phyloP scores from a whole-genome alignment of 2,113 vertebrate species.

The Apistogramma diplotaenia region DNA sequence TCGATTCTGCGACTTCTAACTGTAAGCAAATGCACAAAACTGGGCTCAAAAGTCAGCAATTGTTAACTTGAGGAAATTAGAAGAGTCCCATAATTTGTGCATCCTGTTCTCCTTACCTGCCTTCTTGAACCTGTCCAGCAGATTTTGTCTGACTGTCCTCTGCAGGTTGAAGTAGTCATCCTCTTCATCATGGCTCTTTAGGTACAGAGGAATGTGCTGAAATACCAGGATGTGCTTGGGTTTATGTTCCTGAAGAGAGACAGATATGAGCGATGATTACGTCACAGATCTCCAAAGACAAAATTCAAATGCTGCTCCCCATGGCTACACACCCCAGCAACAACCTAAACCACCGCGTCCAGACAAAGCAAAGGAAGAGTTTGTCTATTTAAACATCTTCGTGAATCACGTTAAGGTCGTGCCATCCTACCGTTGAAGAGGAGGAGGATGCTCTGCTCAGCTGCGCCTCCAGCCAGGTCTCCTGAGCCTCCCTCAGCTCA shows the following conservation, averaged over 20 bases:
- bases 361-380: background rate
- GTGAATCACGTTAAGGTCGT: background rate
- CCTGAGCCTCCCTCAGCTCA: slow-evolving; percentile 83
- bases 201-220: slow-evolving; percentile 94
- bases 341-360: background rate
- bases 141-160: slow-evolving; percentile 73
- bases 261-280: background rate
- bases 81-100: background rate
- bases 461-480: slow-evolving; percentile 86
- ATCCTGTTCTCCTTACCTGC: slow-evolving; percentile 80
- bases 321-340: background rate
- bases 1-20: background rate
- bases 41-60: background rate
- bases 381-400: background rate
- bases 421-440: slow-evolving; percentile 31
- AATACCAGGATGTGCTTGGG: slow-evolving; percentile 85
- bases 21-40: background rate
- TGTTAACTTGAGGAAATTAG: background rate
- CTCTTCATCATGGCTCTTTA: slow-evolving; percentile 82
- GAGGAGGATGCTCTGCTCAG: slow-evolving; percentile 73
- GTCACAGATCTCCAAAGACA: background rate
- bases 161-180: slow-evolving; percentile 92
- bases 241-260: slow-evolving; percentile 57
- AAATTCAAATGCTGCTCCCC: background rate
- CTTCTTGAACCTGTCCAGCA: slow-evolving; percentile 83